Percentiles rank a stretch among this genome's conserved stretches.
Conservation (phyloP, 37 sponge, comb jelly and placozoan species). For the Mnemiopsis leidyi region DNA sequence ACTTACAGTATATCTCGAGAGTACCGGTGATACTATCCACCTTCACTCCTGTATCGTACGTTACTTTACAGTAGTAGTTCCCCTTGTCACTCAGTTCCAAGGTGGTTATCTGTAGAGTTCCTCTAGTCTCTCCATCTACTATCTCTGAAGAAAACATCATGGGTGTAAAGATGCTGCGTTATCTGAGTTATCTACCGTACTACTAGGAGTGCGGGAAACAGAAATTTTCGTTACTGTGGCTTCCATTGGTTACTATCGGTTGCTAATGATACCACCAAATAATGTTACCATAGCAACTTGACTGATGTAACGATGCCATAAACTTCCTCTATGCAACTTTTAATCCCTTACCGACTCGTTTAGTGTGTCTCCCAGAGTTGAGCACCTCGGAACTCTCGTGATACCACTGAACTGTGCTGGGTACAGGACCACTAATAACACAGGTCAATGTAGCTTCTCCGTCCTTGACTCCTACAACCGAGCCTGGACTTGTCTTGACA, state of each 20-base stretch:
- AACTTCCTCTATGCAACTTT: too few species aligned
- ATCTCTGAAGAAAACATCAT: too few species aligned
- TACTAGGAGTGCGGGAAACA: too few species aligned
- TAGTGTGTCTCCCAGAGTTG: background rate
- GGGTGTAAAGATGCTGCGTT: too few species aligned
- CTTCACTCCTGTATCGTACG: background rate
- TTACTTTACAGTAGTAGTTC: background rate
- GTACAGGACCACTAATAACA: background rate
- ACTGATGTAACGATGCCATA: too few species aligned
- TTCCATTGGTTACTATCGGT: too few species aligned
- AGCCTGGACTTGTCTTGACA: background rate
- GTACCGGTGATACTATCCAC: background rate
- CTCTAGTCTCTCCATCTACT: background rate
- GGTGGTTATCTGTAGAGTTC: background rate
- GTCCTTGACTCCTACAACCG: background rate
- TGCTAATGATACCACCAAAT: too few species aligned
- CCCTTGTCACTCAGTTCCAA: background rate
- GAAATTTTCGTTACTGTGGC: too few species aligned
- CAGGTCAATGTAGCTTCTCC: background rate
- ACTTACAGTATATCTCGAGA: background rate
- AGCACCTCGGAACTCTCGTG: background rate
- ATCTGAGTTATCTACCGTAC: too few species aligned
- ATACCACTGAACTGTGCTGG: background rate
- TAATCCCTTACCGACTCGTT: too few species aligned
- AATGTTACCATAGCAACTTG: too few species aligned